phyloP scores from a whole-genome alignment of 2,797 vertebrate genomes.

The Onychomys leucogaster region DNA sequence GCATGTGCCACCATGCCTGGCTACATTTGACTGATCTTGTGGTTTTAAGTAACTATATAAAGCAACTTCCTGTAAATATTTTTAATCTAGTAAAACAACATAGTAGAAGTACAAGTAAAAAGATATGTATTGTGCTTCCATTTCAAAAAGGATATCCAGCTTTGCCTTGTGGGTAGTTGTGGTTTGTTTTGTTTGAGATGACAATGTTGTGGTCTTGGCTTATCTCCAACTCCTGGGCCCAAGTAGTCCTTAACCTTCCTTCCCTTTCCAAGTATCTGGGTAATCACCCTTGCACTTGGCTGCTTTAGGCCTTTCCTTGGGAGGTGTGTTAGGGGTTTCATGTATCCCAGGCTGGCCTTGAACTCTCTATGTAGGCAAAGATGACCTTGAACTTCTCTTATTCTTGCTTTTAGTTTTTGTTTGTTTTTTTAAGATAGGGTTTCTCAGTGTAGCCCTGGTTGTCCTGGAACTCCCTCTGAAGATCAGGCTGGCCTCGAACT shows the following conservation, averaged over 20 bases:
- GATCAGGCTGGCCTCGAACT: neutral
- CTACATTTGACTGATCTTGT: neutral
- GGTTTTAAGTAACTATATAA: slow-evolving; percentile 35
- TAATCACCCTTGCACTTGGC: neutral
- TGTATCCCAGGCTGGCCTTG: neutral
- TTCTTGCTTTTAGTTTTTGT: too few relatives aligned
- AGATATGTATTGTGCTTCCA: neutral
- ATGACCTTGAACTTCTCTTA: neutral
- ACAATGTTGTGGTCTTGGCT: neutral
- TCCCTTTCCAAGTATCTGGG: neutral
- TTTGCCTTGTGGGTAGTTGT: neutral
- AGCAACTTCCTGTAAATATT: slow-evolving; percentile 37
- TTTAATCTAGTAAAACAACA: neutral
- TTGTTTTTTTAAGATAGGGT: too few relatives aligned
- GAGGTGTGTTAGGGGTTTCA: neutral
- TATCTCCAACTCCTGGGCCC: neutral
- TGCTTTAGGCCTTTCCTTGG: neutral
- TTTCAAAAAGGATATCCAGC: slow-evolving; percentile 38
- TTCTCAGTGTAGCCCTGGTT: too few relatives aligned
- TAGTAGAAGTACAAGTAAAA: slow-evolving; percentile 30
- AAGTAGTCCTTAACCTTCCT: neutral
- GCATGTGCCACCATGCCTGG: neutral
- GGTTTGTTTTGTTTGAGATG: neutral
- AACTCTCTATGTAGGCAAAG: neutral
- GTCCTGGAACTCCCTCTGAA: too few relatives aligned